A percentile compares a stretch with the other conserved stretches of the same genome.
phyloP scores from a whole-genome alignment of 2,797 vertebrate genomes.

The Poecilia wingei region DNA sequence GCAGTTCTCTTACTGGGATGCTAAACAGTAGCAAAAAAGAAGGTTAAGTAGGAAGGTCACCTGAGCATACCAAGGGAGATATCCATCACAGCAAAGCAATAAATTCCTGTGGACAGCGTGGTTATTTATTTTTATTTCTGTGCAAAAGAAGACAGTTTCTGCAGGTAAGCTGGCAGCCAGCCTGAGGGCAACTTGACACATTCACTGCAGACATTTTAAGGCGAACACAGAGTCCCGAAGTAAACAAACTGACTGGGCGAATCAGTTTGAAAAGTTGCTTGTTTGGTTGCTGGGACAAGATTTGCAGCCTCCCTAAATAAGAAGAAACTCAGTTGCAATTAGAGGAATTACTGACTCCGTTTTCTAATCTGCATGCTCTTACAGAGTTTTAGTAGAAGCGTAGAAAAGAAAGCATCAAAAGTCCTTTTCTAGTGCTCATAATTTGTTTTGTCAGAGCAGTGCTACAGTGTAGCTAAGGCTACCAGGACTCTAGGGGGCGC shows the following conservation, averaged over 20 bases:
- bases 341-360: neutral
- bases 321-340: conserved; percentile 16
- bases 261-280: conserved; percentile 58
- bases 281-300: conserved; percentile 26
- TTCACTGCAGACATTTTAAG: conserved; percentile 71
- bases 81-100: conserved; percentile 68
- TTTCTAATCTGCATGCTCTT: neutral
- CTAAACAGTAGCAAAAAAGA: conserved; percentile 62
- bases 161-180: conserved; percentile 72
- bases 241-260: conserved; percentile 69
- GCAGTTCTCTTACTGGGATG: conserved; percentile 39
- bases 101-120: conserved; percentile 53
- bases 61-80: conserved; percentile 48
- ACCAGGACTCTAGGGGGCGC: too few species aligned
- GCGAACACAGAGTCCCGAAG: conserved; percentile 54
- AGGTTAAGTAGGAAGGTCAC: conserved; percentile 76
- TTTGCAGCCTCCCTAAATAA: conserved; percentile 32
- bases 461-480: too few species aligned
- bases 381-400: neutral
- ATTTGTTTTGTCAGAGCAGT: neutral
- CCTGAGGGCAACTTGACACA: conserved; percentile 69
- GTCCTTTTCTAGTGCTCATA: too few species aligned
- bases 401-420: neutral
- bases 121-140: conserved; percentile 77
- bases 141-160: conserved; percentile 66